A percentile compares a stretch with the other conserved stretches of the same genome.
Evolutionary conservation across 1,140 invertebrate genomes (phyloP).

Genomic region (Rhagoletis zephyria): DNA sequence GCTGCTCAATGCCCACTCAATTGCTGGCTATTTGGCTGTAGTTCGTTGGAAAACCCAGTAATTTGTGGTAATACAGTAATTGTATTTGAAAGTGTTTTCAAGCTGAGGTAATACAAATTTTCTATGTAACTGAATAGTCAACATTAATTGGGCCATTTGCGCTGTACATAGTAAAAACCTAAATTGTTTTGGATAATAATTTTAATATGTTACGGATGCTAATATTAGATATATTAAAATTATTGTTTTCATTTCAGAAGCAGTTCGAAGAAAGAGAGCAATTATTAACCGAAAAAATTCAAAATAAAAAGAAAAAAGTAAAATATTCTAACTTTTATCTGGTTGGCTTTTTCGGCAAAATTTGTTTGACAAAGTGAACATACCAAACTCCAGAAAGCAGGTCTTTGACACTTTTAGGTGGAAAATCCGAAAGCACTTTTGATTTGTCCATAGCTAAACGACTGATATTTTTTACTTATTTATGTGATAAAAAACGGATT

Average conservation of each 20-base stretch:
- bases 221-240: neutral
- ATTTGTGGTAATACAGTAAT: neutral
- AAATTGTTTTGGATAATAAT: neutral
- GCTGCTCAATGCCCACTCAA: neutral
- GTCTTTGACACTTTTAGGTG: too few species aligned
- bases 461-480: too few species aligned
- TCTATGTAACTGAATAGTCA: conserved; percentile 4
- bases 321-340: too few species aligned
- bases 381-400: too few species aligned
- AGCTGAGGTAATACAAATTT: neutral
- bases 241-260: neutral
- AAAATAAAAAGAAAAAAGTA: neutral
- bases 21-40: neutral
- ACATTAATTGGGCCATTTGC: conserved; percentile 5
- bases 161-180: too few species aligned
- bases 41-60: conserved; percentile 24
- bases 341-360: too few species aligned
- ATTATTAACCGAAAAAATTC: too few species aligned
- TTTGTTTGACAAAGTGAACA: too few species aligned
- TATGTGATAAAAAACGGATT: too few species aligned
- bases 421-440: too few species aligned
- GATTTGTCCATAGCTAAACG: too few species aligned
- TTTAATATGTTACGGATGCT: neutral
- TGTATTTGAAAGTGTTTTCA: conserved; percentile 5
- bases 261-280: too few species aligned